Percentiles rank a stretch among this genome's conserved stretches.
phyloP scores from a whole-genome alignment of 1,140 invertebrate species.

The Drosophila tropicalis region DNA sequence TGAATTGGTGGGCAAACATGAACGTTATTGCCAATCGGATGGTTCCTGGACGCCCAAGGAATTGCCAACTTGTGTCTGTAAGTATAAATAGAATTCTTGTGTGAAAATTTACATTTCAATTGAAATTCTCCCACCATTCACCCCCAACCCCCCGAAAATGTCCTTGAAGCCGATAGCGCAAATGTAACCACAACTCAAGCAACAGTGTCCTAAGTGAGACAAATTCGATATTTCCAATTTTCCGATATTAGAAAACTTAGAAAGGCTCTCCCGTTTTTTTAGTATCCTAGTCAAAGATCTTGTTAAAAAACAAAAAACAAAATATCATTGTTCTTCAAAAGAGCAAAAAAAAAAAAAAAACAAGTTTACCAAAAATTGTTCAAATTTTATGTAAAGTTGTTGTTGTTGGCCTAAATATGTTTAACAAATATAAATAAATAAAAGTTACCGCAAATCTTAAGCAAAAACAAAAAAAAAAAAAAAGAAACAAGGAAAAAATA shows the following conservation, averaged over 20 bases:
- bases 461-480: constrained; percentile 49
- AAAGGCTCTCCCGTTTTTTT: constrained; percentile 26
- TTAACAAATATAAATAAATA: constrained; percentile 70
- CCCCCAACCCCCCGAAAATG: not conserved
- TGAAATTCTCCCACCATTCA: constrained; percentile 12
- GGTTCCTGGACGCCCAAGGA: constrained; percentile 95
- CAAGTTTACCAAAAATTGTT: constrained; percentile 65
- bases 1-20: constrained; percentile 93
- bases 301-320: constrained; percentile 13
- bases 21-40: constrained; percentile 93
- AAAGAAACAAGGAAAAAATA: constrained; percentile 30
- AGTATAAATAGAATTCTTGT: constrained; percentile 81
- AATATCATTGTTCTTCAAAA: constrained; percentile 22
- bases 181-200: constrained; percentile 74
- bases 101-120: constrained; percentile 45
- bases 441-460: constrained; percentile 83
- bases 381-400: constrained; percentile 69
- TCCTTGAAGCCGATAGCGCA: constrained; percentile 72
- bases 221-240: constrained; percentile 5
- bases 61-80: constrained; percentile 94
- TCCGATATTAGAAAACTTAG: constrained; percentile 45
- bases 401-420: constrained; percentile 76
- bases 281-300: constrained; percentile 31
- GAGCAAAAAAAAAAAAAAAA: constrained; percentile 33
- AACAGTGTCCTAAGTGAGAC: constrained; percentile 51